phyloP scores from a whole-genome alignment of 2,113 vertebrate genomes.

The Nannobrachium achirus region DNA sequence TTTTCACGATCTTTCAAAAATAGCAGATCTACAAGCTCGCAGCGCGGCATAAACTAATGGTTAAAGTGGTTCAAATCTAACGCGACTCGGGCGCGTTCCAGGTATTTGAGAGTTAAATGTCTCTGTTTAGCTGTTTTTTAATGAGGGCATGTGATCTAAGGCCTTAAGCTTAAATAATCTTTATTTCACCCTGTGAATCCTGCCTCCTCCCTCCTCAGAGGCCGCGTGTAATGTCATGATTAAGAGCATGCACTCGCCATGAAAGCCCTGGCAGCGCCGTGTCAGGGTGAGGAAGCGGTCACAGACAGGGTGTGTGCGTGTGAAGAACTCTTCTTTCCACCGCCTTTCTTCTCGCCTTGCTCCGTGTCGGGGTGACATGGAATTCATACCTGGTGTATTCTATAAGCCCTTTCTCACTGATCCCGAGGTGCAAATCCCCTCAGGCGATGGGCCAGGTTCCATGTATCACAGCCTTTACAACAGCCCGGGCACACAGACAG shows the following conservation, averaged over 20 bases:
- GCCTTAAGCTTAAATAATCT: conserved; percentile 79
- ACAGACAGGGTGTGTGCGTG: conserved; percentile 75
- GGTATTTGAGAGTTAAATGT: too few species aligned
- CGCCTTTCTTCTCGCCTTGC: conserved; percentile 67
- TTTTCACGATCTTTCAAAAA: too few species aligned
- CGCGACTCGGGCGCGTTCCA: too few species aligned
- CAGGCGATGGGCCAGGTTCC: conserved; percentile 67
- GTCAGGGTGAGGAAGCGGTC: conserved; percentile 79
- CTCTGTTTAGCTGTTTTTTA: conserved; percentile 78
- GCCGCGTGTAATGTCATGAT: conserved; percentile 75
- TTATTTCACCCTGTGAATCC: conserved; percentile 69
- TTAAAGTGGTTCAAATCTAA: too few species aligned
- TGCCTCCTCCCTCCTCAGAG: conserved; percentile 54
- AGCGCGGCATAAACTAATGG: too few species aligned
- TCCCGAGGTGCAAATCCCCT: conserved; percentile 72
- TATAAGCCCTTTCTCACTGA: conserved; percentile 73
- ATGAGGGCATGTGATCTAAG: conserved; percentile 76
- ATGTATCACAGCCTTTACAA: conserved; percentile 71
- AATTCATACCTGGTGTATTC: conserved; percentile 77
- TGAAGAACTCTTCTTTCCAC: conserved; percentile 73
- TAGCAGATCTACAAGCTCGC: too few species aligned
- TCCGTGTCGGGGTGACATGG: conserved; percentile 72
- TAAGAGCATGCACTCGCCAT: conserved; percentile 69
- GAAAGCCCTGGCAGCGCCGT: conserved; percentile 65
- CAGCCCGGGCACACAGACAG: conserved; percentile 53